Conservation (phyloP, 2,888 invertebrate species). For the Eurois occulta region DNA sequence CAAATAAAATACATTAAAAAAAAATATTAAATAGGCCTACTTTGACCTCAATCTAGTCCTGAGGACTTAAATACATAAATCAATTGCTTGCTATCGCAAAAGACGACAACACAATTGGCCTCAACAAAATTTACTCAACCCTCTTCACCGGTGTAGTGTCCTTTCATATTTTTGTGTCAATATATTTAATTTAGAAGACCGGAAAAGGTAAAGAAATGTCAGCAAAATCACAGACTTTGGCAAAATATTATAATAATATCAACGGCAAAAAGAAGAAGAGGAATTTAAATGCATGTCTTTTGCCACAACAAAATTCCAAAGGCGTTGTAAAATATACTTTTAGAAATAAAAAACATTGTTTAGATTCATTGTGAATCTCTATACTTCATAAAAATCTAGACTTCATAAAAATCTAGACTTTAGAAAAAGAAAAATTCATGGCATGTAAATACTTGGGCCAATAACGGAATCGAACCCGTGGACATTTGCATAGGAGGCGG, state of each 20-base stretch:
- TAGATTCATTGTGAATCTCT: background rate
- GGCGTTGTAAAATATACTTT: background rate
- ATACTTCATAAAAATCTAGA: background rate
- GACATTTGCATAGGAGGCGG: constrained; percentile 57
- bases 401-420: background rate
- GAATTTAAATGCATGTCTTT: background rate
- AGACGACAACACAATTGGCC: background rate
- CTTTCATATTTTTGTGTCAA: constrained; percentile 10
- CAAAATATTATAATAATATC: background rate
- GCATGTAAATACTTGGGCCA: constrained; percentile 39
- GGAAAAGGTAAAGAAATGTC: background rate
- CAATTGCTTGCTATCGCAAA: background rate
- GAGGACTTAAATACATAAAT: too few species aligned
- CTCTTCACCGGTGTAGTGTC: constrained; percentile 6
- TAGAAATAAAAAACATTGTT: background rate
- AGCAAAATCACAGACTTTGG: background rate
- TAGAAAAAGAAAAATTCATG: constrained; percentile 5
- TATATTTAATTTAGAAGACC: constrained; percentile 4
- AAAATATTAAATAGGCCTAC: too few species aligned
- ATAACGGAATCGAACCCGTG: constrained; percentile 30
- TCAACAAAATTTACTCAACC: constrained; percentile 23
- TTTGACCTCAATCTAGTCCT: too few species aligned
- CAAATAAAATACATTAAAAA: background rate
- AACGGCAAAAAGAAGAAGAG: background rate
- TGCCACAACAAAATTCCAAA: background rate